Evolutionary conservation across 2,888 invertebrate genomes (phyloP), one percentile per base, ranked within the genome.

Genomic region (Diadegma fenestrale): DNA sequence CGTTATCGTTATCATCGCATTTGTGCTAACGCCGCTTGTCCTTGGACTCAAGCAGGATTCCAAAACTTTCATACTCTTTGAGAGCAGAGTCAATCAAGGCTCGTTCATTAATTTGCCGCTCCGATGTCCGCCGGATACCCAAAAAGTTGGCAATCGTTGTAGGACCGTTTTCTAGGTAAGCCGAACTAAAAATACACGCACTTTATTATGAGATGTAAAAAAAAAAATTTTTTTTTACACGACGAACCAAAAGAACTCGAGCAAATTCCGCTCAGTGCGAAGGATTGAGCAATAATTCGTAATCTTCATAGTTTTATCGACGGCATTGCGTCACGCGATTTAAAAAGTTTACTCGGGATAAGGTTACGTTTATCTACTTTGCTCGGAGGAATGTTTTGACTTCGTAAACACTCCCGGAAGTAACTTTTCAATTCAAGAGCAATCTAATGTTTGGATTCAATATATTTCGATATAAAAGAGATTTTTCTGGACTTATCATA

Each of bases 91-190:
- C 17, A 86, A 89, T 22, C 71, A 69, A 0, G 89, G 91, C 37
- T 89, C 92, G 17, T 89, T 93, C 66, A 92, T 93, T 86, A 90
- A 91, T 78, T 88, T 92, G 0, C 93, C 92, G 5, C 26, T 90
- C 7, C 86, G 90, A 26, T 93, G 93, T 85, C 91, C 91, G 4
- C 88, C 90, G n/a, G 88, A 89, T 14, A 90, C 80, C 22, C 80
- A 89, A 14, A 91, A 87, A 86, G 86, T 93, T 51, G 91, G 91
- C 14, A 91, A 88, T 71, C 91, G 91, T 4, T 93, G 93, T 84
- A 90, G 93, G 19, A 88, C 85, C 5, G 79, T 92, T 51, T 92
- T 90, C 80, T 92, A 90, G 90, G 90, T 92, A 84, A 90, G 90
- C 69, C 17, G 33, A 14, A 41, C 1, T 2, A 12, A 8, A 22